phyloP scores from a whole-genome alignment of 2,113 vertebrate genomes.

The Thalassoma bifasciatum region DNA sequence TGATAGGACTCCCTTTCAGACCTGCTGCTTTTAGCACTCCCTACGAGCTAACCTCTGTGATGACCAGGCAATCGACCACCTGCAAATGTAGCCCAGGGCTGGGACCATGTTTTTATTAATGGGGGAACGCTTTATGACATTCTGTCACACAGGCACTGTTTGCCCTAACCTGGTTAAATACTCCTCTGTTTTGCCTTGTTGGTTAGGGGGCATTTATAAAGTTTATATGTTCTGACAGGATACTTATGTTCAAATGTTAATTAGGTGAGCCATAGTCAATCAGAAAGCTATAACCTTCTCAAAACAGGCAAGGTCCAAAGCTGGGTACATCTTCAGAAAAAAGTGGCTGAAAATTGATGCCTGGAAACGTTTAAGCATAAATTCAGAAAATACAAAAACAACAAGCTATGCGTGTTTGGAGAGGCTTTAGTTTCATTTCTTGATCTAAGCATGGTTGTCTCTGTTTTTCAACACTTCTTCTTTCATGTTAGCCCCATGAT shows the following conservation, averaged over 20 bases:
- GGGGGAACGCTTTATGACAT: slow-evolving; percentile 85
- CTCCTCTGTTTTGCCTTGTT: slow-evolving; percentile 27
- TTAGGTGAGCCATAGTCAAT: slow-evolving; percentile 30
- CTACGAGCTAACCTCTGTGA: slow-evolving; percentile 90
- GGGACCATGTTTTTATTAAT: slow-evolving; percentile 73
- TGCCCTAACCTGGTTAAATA: slow-evolving; percentile 76
- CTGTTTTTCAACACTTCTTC: slow-evolving; percentile 63
- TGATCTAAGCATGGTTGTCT: slow-evolving; percentile 51
- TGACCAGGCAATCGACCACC: slow-evolving; percentile 87
- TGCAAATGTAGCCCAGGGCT: slow-evolving; percentile 87
- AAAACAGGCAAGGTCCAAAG: not conserved
- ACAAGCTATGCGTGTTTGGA: slow-evolving; percentile 48
- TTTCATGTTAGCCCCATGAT: slow-evolving; percentile 65
- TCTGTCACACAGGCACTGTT: slow-evolving; percentile 79
- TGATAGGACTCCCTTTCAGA: slow-evolving; percentile 87
- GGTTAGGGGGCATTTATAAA: slow-evolving; percentile 36
- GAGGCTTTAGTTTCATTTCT: slow-evolving; percentile 50
- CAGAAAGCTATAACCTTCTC: not conserved
- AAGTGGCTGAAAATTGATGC: slow-evolving; percentile 47
- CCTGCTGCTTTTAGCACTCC: slow-evolving; percentile 85
- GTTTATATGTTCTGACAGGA: slow-evolving; percentile 45
- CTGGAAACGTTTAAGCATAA: slow-evolving; percentile 8
- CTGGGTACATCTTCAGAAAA: slow-evolving; percentile 6
- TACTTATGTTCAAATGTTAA: slow-evolving; percentile 39
- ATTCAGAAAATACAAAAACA: slow-evolving; percentile 8